Conservation (phyloP, 1,140 invertebrate species). For the Ptiloglossa arizonensis region DNA sequence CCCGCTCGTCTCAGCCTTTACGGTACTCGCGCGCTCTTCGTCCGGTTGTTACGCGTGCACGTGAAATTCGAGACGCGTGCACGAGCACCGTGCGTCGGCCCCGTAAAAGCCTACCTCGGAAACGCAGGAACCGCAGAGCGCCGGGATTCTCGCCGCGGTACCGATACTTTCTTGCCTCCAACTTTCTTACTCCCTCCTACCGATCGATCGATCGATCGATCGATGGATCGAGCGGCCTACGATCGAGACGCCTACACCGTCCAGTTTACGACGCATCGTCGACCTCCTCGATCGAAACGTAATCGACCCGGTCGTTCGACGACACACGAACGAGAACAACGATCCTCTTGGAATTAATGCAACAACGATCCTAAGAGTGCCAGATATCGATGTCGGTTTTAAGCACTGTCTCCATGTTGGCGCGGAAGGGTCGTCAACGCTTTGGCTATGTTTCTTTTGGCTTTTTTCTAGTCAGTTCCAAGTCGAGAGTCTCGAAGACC, state of each 20-base stretch:
- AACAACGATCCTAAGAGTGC: too few species aligned
- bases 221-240: slow-evolving; percentile 41
- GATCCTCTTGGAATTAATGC: too few species aligned
- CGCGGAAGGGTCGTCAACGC: too few species aligned
- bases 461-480: too few species aligned
- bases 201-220: slow-evolving; percentile 42
- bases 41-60: slow-evolving; percentile 8
- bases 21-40: slow-evolving; percentile 13
- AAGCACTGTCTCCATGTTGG: too few species aligned
- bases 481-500: too few species aligned
- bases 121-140: slow-evolving; percentile 8
- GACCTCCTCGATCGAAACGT: too few species aligned
- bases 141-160: slow-evolving; percentile 17
- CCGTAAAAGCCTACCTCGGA: slow-evolving; percentile 40
- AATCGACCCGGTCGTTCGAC: too few species aligned
- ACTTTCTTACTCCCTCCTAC: not conserved
- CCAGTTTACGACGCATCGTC: slow-evolving; percentile 19
- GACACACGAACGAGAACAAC: too few species aligned
- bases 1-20: not conserved
- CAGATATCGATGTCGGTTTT: too few species aligned
- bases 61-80: slow-evolving; percentile 45
- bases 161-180: slow-evolving; percentile 31
- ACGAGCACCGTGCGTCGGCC: too few species aligned
- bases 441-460: too few species aligned
- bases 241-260: slow-evolving; percentile 58